Base-by-base conservation (phyloP, 2,797 vertebrate genomes). In the Galago senegalensis region DNA sequence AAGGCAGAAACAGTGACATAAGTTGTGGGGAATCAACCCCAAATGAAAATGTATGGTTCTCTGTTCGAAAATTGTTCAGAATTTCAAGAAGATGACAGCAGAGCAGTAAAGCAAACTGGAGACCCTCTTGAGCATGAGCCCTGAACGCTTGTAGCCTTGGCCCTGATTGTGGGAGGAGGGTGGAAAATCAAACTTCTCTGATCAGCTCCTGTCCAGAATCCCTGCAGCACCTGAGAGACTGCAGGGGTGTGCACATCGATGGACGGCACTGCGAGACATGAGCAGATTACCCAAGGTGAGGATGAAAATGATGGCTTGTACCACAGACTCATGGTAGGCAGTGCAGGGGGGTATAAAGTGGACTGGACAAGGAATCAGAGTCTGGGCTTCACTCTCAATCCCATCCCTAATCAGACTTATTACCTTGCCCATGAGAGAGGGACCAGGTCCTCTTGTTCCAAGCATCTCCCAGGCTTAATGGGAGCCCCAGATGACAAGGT, bases 31-130 rank as follows among this genome's bases (percentile, higher is more conserved):
- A 20, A 37, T 80, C 25, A 20, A 58, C 69, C 37, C 84, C 43
- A 89, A 95, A 82, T 75, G 43, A 87, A 90, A 92, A 83, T 1
- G 37, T 65, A 80, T 70, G 49, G 16, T 10, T 21, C 43, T 70
- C 29, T 67, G 53, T 77, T 46, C 29, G 83, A 84, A 67, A 73
- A 49, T 31, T 20, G 12, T n/a, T 10, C 17, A 63, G 56, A 27
- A 73, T 14, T 49, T 86, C 43, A 46, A 65, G 37, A 79, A 43
- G 65, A 20, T 14, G 23, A n/a, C 3, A 25, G 23, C 53, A 75
- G n/a, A 17, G 21, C 5, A 43, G 23, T 25, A 13, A 76, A 40
- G 40, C 11, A 21, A 40, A 75, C 0, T 4, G 3, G 21, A 12
- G 40, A 34, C 34, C 60, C 49, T 53, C 23, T 7, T 3, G 25